These are phyloP conservation scores for Norana najaformis DNA, from an alignment of 2,888 invertebrate species.

Conservation along the genomic window DNA sequence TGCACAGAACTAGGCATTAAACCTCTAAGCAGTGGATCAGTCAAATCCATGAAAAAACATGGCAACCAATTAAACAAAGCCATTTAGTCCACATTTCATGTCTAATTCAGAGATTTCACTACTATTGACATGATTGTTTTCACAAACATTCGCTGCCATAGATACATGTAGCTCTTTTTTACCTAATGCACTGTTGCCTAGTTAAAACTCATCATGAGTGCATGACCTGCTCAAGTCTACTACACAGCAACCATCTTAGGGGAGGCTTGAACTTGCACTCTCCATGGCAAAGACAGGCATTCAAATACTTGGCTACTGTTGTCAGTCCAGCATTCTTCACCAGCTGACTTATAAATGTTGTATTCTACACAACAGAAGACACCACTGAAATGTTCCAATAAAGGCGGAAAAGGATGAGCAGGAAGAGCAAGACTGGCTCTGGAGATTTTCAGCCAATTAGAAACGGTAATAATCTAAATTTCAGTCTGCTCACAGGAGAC, in stretches of 20 bases:
- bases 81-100: background rate
- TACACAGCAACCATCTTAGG: background rate
- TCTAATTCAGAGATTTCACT: slow-evolving; percentile 2
- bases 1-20: background rate
- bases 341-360: background rate
- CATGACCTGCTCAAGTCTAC: background rate
- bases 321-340: no score
- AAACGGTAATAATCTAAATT: background rate
- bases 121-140: background rate
- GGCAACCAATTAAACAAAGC: background rate
- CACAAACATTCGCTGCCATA: background rate
- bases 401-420: background rate
- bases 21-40: background rate
- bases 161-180: background rate
- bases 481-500: background rate
- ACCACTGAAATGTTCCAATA: background rate
- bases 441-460: background rate
- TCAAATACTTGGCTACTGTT: no score
- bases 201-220: background rate
- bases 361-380: background rate
- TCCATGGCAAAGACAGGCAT: no score
- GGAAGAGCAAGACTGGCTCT: background rate
- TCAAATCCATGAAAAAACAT: background rate
- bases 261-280: background rate
- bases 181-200: no score